Evolutionary conservation across 1,140 invertebrate species (phyloP), one percentile per base, ranked within the genome.

Genomic region (Hirudo medicinalis): DNA sequence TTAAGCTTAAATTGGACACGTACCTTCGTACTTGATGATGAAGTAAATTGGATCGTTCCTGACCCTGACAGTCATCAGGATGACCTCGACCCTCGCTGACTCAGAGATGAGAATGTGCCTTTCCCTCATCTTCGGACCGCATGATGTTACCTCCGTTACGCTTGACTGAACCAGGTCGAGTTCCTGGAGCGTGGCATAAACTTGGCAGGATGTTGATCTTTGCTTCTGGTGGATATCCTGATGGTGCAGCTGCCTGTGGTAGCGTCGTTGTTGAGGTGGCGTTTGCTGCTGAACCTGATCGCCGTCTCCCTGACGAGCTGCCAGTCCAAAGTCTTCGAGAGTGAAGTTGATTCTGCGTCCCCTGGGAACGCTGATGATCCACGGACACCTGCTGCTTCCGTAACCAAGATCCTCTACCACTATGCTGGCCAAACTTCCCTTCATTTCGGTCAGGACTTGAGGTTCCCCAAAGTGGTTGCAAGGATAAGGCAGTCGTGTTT

Each of bases 321-420:
- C 36, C 43, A 70, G 36, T 49, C 25, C 71, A 40, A 67, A 72
- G 66, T 72, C 71, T 27, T 36, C 19, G 22, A 72, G 71, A n/a
- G 57, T 74, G 57, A 74, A 22, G 70, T 74, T 74, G 73, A 74
- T 71, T 27, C 53, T 55, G 29, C 67, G 73, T 15, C 73, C 73
- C 22, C 54, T 49, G 8, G 40, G 20, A 2, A 69, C 60, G 40
- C 19, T 29, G 43, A 74, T 67, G 19, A 55, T 32, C 73, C 73
- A 74, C 25, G 73, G 73, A 57, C 73, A 74, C 25, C 53, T 53
- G 27, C 57, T 22, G 19, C 54, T 54, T 22, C 73, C 73, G 54
- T 67, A 54, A 27, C 70, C 70, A 2, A 40, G 66, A 57, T 71
- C 70, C 25, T 60, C 55, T 20, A 69, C 70, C 19, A 72, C 63